phyloP scores from a whole-genome alignment of 2,797 vertebrate genomes.

The Aphelocoma californica region DNA sequence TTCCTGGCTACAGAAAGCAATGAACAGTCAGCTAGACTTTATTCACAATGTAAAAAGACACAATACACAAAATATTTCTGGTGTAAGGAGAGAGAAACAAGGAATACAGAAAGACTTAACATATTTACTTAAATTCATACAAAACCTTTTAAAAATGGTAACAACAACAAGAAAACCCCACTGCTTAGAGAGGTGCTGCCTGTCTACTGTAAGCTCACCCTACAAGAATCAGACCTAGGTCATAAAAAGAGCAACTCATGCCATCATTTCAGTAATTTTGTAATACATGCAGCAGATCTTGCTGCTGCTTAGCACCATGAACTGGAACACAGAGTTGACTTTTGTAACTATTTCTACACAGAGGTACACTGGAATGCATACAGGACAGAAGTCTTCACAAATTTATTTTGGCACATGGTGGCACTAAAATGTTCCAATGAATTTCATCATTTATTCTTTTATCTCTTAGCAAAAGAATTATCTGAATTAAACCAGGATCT shows the following conservation, averaged over 20 bases:
- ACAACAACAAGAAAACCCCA: not conserved
- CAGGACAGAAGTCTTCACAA: conserved; percentile 35
- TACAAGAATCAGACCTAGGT: not conserved
- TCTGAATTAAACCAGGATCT: not conserved
- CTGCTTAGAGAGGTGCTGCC: not conserved
- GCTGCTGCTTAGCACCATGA: not conserved
- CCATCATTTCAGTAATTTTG: not conserved
- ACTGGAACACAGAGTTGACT: not conserved
- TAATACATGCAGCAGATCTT: not conserved
- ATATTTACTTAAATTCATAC: not conserved
- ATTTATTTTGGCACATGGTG: not conserved
- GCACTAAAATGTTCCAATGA: not conserved
- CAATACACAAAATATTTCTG: not conserved
- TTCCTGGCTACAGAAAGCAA: conserved; percentile 14
- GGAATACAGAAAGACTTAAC: not conserved
- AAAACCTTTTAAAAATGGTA: not conserved
- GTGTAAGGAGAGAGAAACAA: not conserved
- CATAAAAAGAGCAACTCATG: not conserved
- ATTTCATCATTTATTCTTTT: not conserved
- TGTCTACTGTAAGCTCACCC: not conserved
- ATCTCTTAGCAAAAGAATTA: not conserved
- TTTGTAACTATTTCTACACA: not conserved
- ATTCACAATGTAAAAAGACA: not conserved
- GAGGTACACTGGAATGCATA: conserved; percentile 64
- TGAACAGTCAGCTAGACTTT: not conserved